Conservation (phyloP, 2,888 invertebrate species). For the Tinea pellionella region DNA sequence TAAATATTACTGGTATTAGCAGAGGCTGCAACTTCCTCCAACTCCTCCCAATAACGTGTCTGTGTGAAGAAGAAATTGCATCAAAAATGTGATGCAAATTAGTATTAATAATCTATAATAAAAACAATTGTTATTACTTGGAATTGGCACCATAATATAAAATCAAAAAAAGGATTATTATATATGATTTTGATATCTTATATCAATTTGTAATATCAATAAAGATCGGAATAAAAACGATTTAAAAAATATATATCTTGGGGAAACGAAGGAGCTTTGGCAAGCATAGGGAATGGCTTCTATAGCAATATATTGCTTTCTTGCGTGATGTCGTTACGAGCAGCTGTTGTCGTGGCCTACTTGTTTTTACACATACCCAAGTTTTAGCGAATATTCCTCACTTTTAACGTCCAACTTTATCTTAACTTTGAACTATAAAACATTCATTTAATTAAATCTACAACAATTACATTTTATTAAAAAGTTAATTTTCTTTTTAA, state of each 20-base stretch:
- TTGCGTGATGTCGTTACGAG: slow-evolving; percentile 62
- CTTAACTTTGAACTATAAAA: background rate
- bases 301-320: slow-evolving; percentile 60
- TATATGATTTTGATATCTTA: no score
- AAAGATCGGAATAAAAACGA: background rate
- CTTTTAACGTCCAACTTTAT: slow-evolving; percentile 16
- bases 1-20: no score
- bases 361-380: slow-evolving; percentile 43
- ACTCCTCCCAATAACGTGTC: no score
- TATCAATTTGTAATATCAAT: background rate
- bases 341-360: slow-evolving; percentile 53
- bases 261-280: background rate
- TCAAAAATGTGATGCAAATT: no score
- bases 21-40: no score
- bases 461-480: background rate
- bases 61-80: no score
- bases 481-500: background rate
- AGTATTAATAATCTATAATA: no score
- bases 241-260: background rate
- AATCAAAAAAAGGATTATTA: no score
- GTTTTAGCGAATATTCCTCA: slow-evolving; percentile 43
- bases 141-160: no score
- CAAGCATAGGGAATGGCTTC: slow-evolving; percentile 46
- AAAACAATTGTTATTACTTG: no score
- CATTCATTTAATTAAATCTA: background rate